These are phyloP conservation scores for Catagonus wagneri DNA, from an alignment of 2,113 vertebrate genomes.

Conservation along the genomic window DNA sequence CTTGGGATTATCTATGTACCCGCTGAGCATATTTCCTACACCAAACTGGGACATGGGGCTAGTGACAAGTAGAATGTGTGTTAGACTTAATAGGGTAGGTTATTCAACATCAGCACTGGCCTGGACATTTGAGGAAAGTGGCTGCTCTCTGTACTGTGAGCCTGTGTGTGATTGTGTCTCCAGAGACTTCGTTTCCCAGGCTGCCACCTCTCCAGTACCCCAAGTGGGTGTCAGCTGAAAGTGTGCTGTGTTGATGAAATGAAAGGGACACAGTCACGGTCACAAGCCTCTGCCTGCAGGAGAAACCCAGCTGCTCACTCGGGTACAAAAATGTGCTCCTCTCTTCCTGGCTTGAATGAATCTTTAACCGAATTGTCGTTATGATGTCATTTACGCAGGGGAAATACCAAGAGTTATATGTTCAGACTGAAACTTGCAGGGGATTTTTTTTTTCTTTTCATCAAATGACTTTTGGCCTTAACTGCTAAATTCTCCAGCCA, in stretches of 20 bases:
- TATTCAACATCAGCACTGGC: not conserved
- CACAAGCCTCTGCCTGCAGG: not conserved
- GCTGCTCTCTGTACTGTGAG: too few species aligned
- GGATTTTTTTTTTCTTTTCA: not conserved
- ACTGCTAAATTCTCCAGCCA: slow-evolving; percentile 4
- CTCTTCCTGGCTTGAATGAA: not conserved
- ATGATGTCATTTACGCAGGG: not conserved
- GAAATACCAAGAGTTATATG: slow-evolving; percentile 20
- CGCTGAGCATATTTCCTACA: not conserved
- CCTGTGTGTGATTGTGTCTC: not conserved
- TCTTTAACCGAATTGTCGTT: not conserved
- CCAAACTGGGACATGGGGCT: not conserved
- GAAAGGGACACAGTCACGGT: not conserved
- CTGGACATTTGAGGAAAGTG: not conserved
- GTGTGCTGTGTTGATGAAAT: not conserved
- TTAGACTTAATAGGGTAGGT: too few species aligned
- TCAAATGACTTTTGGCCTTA: not conserved
- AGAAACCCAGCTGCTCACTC: not conserved
- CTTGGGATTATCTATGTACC: not conserved
- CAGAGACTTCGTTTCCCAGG: not conserved
- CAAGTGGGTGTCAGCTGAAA: not conserved
- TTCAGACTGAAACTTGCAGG: slow-evolving; percentile 7
- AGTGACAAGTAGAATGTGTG: not conserved
- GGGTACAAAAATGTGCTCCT: not conserved
- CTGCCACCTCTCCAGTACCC: fast-evolving